Evolutionary conservation across 2,113 vertebrate species (phyloP).

Genomic region (Gopherus flavomarginatus): DNA sequence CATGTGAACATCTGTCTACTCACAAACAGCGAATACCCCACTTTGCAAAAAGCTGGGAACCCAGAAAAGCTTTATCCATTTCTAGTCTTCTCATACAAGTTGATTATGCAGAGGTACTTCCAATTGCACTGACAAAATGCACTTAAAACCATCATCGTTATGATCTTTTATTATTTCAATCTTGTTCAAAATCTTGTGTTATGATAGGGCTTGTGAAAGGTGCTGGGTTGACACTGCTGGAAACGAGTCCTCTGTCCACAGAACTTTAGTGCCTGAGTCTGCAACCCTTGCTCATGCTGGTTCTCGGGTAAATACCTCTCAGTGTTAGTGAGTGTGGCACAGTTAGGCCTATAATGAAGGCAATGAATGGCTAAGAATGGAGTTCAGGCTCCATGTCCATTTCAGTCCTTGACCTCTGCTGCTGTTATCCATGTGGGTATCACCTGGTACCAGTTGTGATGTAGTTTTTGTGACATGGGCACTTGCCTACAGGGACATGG

Average conservation of each 20-base stretch:
- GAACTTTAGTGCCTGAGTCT: background rate
- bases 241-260: background rate
- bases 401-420: background rate
- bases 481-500: background rate
- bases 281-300: background rate
- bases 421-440: background rate
- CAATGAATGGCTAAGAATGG: background rate
- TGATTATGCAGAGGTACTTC: background rate
- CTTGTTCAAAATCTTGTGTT: background rate
- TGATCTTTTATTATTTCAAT: background rate
- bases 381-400: background rate
- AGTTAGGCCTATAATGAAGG: background rate
- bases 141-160: background rate
- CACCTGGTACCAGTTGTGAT: background rate
- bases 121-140: background rate
- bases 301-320: background rate
- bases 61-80: background rate
- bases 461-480: background rate
- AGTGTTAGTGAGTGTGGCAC: background rate
- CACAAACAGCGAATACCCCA: background rate
- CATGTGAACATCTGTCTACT: background rate
- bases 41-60: background rate
- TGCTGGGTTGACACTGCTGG: background rate
- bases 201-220: background rate
- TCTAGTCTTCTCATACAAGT: background rate